A percentile compares a stretch with the other conserved stretches of the same genome.
phyloP scores from a whole-genome alignment of 2,888 invertebrate species.

The Zelleria hepariella region DNA sequence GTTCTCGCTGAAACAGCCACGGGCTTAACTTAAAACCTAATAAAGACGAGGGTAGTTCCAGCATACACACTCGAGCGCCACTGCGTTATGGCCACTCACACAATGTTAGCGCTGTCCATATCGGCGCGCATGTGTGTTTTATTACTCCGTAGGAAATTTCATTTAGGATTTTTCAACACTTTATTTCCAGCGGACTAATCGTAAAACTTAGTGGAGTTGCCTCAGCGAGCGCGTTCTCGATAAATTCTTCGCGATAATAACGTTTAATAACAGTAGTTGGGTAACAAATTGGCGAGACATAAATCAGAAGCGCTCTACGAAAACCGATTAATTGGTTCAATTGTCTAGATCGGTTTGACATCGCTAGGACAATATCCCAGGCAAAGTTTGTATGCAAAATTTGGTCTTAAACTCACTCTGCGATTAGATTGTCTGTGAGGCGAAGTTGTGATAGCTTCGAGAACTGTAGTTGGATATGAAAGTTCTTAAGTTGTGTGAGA shows the following conservation, averaged over 20 bases:
- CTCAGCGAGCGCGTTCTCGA: not conserved
- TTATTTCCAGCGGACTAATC: constrained; percentile 6
- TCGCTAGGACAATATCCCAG: constrained; percentile 49
- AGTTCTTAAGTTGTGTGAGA: constrained; percentile 35
- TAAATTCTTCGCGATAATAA: constrained; percentile 3
- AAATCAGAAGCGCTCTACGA: constrained; percentile 34
- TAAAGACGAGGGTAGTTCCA: constrained; percentile 15
- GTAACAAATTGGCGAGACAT: constrained; percentile 13
- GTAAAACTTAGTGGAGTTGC: not conserved
- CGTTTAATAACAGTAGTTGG: constrained; percentile 6
- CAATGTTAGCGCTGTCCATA: not conserved
- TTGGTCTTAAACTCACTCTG: constrained; percentile 43
- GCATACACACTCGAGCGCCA: constrained; percentile 6
- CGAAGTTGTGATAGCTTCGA: constrained; percentile 58
- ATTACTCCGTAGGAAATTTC: not conserved
- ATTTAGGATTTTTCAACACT: constrained; percentile 2
- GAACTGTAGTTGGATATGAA: constrained; percentile 49
- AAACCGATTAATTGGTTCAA: constrained; percentile 60
- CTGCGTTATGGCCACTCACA: constrained; percentile 1
- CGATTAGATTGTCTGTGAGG: constrained; percentile 54
- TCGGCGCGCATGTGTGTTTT: not conserved
- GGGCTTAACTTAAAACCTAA: constrained; percentile 13
- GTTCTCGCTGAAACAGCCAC: not conserved
- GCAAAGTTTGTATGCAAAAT: constrained; percentile 63
- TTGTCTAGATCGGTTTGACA: constrained; percentile 58